Base-by-base conservation (phyloP, 2,797 vertebrate species). In the Megalops cyprinoides region DNA sequence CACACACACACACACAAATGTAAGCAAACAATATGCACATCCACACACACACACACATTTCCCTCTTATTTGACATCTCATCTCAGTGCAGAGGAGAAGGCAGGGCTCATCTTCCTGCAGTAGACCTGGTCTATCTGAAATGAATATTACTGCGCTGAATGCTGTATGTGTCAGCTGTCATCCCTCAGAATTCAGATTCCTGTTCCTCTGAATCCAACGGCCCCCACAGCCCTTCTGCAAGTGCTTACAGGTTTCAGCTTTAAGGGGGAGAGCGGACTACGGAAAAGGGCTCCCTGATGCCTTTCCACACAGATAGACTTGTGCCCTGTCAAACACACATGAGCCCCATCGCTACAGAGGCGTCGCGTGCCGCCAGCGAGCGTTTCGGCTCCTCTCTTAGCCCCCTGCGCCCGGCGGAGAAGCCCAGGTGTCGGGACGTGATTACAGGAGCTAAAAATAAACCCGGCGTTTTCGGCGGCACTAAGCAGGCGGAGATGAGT, bases 121-220 rank as follows among this genome's bases (percentile, higher is more conserved):
- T 37, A 15, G 18, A 28, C 34, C 48, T 48, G 25, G 4, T 75
- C 25, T 48, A 20, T 75, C 31, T 55, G 37, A 76, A 55, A 37
- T 55, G n/a, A 20, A 76, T n/a, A 53, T 76, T 53, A 55, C 51
- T 51, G 12, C 37, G 14, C 74, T 76, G 74, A 34, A 34, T 23
- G 31, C 46, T 55, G 12, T 48, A n/a, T 28, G 46, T 25, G 10
- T n/a, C n/a, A 39, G n/a, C n/a, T 48, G 48, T 49, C 44, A 49
- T 31, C 2, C 23, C 25, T 74, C 73, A 74, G n/a, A 7, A 49
- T 74, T 28, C n/a, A 4, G 7, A 74, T 48, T 74, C 44, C 14
- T 44, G 44, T 42, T 73, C 23, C 12, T 73, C 20, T 9, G 37
- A 73, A 73, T 73, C 20, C 37, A 73, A 44, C n/a, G 44, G n/a